phyloP scores from a whole-genome alignment of 2,113 vertebrate genomes.

The Clupea harengus region DNA sequence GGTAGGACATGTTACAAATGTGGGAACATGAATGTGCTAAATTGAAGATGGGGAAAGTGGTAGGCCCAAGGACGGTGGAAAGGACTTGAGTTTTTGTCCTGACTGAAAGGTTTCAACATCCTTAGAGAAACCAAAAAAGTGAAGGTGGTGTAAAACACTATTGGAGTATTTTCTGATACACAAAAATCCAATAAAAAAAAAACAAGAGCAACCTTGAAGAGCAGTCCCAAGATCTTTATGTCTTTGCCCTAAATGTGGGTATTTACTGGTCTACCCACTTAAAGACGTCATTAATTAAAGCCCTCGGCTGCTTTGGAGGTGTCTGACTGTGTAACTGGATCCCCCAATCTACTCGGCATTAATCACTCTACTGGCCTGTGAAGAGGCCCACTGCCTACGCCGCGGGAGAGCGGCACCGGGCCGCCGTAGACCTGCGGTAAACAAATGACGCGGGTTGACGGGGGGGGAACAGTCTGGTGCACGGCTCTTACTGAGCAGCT shows the following conservation, averaged over 20 bases:
- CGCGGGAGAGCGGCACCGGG: slow-evolving; percentile 64
- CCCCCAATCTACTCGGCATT: slow-evolving; percentile 77
- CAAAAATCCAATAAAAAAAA: background rate
- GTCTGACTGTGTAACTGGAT: slow-evolving; percentile 81
- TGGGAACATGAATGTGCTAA: background rate
- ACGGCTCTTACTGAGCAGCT: slow-evolving; percentile 31
- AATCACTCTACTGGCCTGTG: slow-evolving; percentile 83
- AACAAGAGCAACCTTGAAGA: background rate
- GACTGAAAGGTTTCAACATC: background rate
- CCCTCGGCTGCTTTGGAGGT: slow-evolving; percentile 75
- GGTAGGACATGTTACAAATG: background rate
- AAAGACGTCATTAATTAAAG: slow-evolving; percentile 87
- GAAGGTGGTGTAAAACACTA: slow-evolving; percentile 2
- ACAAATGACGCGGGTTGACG: slow-evolving; percentile 29
- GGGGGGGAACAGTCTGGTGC: background rate
- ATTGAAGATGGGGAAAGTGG: slow-evolving; percentile 14
- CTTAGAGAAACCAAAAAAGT: background rate
- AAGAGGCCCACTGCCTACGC: slow-evolving; percentile 39
- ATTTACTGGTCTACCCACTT: slow-evolving; percentile 58
- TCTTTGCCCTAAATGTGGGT: slow-evolving; percentile 51
- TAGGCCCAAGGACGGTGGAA: background rate
- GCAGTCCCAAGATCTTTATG: slow-evolving; percentile 15
- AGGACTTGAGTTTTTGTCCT: slow-evolving; percentile 7
- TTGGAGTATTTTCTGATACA: background rate
- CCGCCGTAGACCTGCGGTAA: slow-evolving; percentile 53